These are phyloP conservation scores for Drosophila austrosaltans DNA, from an alignment of 2,888 invertebrate genomes.

Conservation along the genomic window DNA sequence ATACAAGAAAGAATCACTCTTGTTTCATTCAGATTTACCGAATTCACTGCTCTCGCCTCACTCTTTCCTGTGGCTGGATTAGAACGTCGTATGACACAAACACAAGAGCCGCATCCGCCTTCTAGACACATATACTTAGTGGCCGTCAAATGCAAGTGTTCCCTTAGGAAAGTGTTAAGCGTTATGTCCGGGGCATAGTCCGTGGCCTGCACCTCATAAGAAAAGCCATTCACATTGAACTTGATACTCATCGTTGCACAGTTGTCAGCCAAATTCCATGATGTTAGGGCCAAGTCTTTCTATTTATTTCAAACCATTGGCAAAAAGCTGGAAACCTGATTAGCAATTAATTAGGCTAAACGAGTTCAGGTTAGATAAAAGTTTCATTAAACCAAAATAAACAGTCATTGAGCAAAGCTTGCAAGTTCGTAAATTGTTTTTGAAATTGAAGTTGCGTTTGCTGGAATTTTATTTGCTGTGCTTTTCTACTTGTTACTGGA, in stretches of 20 bases:
- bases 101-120: conserved; percentile 88
- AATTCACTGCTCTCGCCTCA: conserved; percentile 33
- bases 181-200: conserved; percentile 83
- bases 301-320: conserved; percentile 48
- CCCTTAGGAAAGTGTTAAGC: conserved; percentile 86
- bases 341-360: conserved; percentile 52
- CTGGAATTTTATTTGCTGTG: neutral
- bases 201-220: conserved; percentile 74
- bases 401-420: conserved; percentile 39
- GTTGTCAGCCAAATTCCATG: conserved; percentile 32
- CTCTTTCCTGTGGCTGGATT: conserved; percentile 65
- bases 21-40: conserved; percentile 15
- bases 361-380: conserved; percentile 45
- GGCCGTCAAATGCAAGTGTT: conserved; percentile 85
- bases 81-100: conserved; percentile 83
- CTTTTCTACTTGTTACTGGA: neutral
- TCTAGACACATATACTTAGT: conserved; percentile 88
- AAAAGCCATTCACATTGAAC: conserved; percentile 67
- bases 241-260: conserved; percentile 59
- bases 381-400: conserved; percentile 9
- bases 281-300: conserved; percentile 19
- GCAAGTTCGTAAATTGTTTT: neutral
- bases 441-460: neutral
- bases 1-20: neutral
- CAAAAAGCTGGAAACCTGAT: conserved; percentile 45